These are phyloP conservation scores for Pseudomyrmex pallidus DNA, from an alignment of 1,140 invertebrate genomes.

Conservation along the genomic window DNA sequence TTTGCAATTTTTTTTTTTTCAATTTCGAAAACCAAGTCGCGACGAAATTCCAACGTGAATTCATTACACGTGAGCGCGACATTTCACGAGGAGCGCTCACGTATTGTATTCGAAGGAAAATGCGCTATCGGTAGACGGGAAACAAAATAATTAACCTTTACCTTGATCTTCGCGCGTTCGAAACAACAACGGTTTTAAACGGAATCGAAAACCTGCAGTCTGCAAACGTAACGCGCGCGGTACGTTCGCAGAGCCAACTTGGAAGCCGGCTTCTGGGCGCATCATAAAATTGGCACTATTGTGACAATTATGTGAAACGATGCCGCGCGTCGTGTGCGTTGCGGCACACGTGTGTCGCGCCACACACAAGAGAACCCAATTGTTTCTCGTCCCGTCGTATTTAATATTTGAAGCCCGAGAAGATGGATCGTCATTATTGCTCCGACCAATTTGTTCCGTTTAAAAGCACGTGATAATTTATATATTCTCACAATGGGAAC, in stretches of 20 bases:
- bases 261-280: slow-evolving; percentile 9
- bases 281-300: slow-evolving; percentile 54
- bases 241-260: slow-evolving; percentile 50
- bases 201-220: slow-evolving; percentile 32
- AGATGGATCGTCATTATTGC: not conserved
- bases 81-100: not conserved
- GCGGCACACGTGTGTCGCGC: not conserved
- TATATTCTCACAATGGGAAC: too few relatives aligned
- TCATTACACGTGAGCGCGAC: too few relatives aligned
- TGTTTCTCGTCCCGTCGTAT: slow-evolving; percentile 35
- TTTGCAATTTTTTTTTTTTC: too few relatives aligned
- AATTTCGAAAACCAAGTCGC: not conserved
- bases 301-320: slow-evolving; percentile 14
- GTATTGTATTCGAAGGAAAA: not conserved
- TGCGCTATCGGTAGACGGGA: not conserved
- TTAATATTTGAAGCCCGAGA: slow-evolving; percentile 39
- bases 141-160: slow-evolving; percentile 60
- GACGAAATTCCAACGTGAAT: too few relatives aligned
- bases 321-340: not conserved
- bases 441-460: not conserved
- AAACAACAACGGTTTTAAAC: slow-evolving; percentile 43
- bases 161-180: slow-evolving; percentile 48
- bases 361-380: slow-evolving; percentile 29
- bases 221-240: not conserved
- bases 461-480: not conserved